Conservation (phyloP, 2,113 vertebrate species). For the Puma concolor region DNA sequence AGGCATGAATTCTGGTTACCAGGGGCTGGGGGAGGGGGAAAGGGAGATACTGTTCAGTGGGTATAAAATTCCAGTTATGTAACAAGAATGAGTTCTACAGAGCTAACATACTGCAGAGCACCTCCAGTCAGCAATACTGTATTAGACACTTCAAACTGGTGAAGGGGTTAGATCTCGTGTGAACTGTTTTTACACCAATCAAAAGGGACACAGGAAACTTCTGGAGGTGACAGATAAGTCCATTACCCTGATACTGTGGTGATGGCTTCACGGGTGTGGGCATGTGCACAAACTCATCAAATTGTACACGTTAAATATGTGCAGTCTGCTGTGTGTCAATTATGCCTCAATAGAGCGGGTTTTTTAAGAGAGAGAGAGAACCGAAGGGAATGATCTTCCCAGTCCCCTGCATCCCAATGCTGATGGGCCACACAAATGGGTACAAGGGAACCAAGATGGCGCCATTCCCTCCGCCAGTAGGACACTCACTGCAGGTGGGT, state of each 20-base stretch:
- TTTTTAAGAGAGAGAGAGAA: not conserved
- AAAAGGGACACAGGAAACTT: not conserved
- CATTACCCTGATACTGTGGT: not conserved
- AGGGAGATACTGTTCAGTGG: not conserved
- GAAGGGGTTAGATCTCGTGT: not conserved
- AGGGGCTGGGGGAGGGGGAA: not conserved
- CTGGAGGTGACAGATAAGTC: not conserved
- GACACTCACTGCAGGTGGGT: not conserved
- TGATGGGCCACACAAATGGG: not conserved
- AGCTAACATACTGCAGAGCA: accelerated
- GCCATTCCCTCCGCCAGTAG: not conserved
- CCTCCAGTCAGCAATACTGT: no score
- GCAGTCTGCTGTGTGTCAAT: no score
- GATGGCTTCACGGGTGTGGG: not conserved
- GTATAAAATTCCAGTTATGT: no score
- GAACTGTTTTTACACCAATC: not conserved
- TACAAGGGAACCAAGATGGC: not conserved
- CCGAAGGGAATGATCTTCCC: not conserved
- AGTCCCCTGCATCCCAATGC: not conserved
- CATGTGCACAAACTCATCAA: no score
- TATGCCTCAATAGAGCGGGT: not conserved
- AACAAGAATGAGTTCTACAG: not conserved
- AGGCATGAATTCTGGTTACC: not conserved
- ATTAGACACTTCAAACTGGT: no score
- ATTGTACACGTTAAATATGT: not conserved